Conservation (phyloP, 2,888 invertebrate species). For the Bedellia somnulentella region DNA sequence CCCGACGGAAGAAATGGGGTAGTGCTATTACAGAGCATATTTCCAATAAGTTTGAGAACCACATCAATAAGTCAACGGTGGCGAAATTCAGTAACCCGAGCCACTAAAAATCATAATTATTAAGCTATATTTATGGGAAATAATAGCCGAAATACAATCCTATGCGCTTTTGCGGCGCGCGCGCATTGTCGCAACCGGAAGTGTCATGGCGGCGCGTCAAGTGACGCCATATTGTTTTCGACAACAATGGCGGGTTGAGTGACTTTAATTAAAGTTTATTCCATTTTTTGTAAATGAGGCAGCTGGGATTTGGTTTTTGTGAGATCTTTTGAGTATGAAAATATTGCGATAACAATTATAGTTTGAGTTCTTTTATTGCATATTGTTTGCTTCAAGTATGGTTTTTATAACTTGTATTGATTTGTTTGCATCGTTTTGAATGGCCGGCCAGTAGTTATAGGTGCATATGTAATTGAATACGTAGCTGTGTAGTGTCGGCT, state of each 20-base stretch:
- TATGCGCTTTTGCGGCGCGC: slow-evolving; percentile 42
- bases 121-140: slow-evolving; percentile 25
- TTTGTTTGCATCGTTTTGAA: not conserved
- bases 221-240: slow-evolving; percentile 19
- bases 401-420: not conserved
- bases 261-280: slow-evolving; percentile 13
- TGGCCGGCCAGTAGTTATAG: not conserved
- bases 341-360: not conserved
- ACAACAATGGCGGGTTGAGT: slow-evolving; percentile 15
- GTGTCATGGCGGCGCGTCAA: slow-evolving; percentile 18
- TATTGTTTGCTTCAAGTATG: not conserved
- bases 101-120: slow-evolving; percentile 11
- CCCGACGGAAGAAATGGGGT: too few relatives aligned
- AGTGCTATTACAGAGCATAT: not conserved
- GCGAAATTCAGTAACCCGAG: slow-evolving; percentile 1
- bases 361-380: not conserved
- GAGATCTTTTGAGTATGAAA: not conserved
- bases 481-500: too few relatives aligned
- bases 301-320: slow-evolving; percentile 2
- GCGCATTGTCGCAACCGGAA: slow-evolving; percentile 19
- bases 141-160: slow-evolving; percentile 32
- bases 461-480: not conserved
- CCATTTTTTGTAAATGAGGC: slow-evolving; percentile 1
- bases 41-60: slow-evolving; percentile 1
- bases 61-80: not conserved